phyloP scores from a whole-genome alignment of 2,797 vertebrate species.

The Chelidonichthys spinosus region DNA sequence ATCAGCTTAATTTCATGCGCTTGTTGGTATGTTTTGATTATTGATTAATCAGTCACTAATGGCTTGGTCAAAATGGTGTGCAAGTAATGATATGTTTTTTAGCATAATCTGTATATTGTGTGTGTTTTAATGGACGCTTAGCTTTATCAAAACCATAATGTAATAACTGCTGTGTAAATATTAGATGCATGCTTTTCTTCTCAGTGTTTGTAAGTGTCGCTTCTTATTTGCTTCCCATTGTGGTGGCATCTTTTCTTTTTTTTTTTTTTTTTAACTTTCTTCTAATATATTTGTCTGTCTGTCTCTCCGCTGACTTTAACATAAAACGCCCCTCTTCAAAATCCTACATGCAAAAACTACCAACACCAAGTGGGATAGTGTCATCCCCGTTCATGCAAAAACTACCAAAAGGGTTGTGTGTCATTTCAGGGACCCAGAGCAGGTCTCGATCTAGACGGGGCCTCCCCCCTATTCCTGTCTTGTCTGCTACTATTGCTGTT shows the following conservation, averaged over 20 bases:
- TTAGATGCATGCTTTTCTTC: conserved; percentile 78
- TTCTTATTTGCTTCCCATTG: conserved; percentile 78
- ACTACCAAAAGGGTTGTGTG: conserved; percentile 77
- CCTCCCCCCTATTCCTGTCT: conserved; percentile 83
- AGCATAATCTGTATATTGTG: conserved; percentile 42
- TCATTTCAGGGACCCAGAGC: conserved; percentile 57
- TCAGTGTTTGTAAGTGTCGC: conserved; percentile 75
- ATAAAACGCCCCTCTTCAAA: conserved; percentile 78
- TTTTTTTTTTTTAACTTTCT: conserved; percentile 32
- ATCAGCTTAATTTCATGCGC: conserved; percentile 15
- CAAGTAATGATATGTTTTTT: conserved; percentile 1
- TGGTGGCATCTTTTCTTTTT: conserved; percentile 70
- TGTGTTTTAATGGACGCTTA: conserved; percentile 38
- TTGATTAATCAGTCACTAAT: conserved; percentile 28
- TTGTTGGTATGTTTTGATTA: conserved; percentile 42
- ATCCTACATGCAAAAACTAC: conserved; percentile 84
- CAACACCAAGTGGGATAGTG: conserved; percentile 62
- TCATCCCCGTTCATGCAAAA: conserved; percentile 82
- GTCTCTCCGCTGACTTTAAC: conserved; percentile 78
- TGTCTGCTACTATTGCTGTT: conserved; percentile 91
- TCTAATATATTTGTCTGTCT: conserved; percentile 68
- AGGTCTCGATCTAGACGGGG: conserved; percentile 80
- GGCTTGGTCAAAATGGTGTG: conserved; percentile 26
- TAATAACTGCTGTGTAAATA: conserved; percentile 51
- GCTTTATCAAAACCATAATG: conserved; percentile 23